phyloP scores from a whole-genome alignment of 2,797 vertebrate genomes.

The Podargus strigoides region DNA sequence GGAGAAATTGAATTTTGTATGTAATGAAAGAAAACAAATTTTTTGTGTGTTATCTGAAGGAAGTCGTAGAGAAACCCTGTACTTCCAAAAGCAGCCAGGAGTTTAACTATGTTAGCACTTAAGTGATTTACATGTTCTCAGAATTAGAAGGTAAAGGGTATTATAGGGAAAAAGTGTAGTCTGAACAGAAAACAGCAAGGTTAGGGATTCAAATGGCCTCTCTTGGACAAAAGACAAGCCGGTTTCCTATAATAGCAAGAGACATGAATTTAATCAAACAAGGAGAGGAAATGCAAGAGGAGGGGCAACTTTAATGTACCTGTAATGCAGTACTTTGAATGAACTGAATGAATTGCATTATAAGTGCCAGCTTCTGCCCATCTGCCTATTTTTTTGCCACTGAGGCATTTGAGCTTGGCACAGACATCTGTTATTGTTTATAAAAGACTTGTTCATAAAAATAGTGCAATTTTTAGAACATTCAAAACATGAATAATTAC shows the following conservation, averaged over 20 bases:
- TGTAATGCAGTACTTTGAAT: background rate
- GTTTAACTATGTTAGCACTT: background rate
- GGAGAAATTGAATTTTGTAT: background rate
- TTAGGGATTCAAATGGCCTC: background rate
- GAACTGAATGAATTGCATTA: background rate
- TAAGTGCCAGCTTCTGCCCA: background rate
- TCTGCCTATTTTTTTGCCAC: background rate
- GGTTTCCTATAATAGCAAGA: background rate
- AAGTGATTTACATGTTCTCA: background rate
- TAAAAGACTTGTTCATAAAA: background rate
- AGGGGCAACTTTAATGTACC: background rate
- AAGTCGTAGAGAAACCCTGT: background rate
- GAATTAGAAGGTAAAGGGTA: background rate
- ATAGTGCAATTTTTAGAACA: background rate
- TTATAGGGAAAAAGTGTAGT: background rate
- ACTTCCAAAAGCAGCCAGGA: background rate
- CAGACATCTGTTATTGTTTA: background rate
- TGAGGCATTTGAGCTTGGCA: background rate
- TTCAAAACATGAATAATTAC: background rate
- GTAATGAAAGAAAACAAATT: background rate
- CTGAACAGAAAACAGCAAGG: background rate
- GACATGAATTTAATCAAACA: background rate
- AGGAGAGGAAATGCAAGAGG: background rate
- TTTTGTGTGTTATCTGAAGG: background rate
- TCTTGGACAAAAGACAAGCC: background rate